phyloP scores from a whole-genome alignment of 2,888 invertebrate species.

The Andrena bicolor region DNA sequence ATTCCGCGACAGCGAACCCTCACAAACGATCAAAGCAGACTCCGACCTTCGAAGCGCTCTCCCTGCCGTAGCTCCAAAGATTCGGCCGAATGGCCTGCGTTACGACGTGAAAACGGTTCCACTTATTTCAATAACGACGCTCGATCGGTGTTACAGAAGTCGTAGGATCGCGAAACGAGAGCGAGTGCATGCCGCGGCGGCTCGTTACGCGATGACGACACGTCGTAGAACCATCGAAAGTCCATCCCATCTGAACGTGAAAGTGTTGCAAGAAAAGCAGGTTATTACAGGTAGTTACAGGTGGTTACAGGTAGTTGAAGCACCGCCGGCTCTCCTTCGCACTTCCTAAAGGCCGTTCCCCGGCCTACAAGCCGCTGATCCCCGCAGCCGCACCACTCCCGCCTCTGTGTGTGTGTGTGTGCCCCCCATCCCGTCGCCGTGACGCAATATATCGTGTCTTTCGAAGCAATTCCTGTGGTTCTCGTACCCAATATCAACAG shows the following conservation, averaged over 20 bases:
- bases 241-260: slow-evolving; percentile 60
- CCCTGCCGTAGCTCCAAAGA: background rate
- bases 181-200: slow-evolving; percentile 6
- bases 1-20: no score
- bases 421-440: slow-evolving; percentile 58
- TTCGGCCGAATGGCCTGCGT: background rate
- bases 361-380: slow-evolving; percentile 47
- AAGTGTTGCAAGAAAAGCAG: slow-evolving; percentile 71
- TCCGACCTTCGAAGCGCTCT: background rate
- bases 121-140: slow-evolving; percentile 47
- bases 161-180: slow-evolving; percentile 6
- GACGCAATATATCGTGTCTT: slow-evolving; percentile 67
- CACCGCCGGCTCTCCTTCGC: slow-evolving; percentile 65
- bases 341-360: slow-evolving; percentile 72
- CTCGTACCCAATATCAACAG: slow-evolving; percentile 67
- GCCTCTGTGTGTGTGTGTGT: slow-evolving; percentile 10
- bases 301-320: slow-evolving; percentile 71
- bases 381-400: slow-evolving; percentile 23
- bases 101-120: slow-evolving; percentile 18
- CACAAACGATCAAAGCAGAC: no score
- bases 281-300: slow-evolving; percentile 71
- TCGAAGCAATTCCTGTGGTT: slow-evolving; percentile 77
- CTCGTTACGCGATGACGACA: slow-evolving; percentile 60
- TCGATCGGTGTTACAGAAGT: slow-evolving; percentile 25
- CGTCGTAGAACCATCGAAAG: slow-evolving; percentile 63